Evolutionary conservation across 2,888 invertebrate species (phyloP).

Genomic region (Pherbina coryleti): DNA sequence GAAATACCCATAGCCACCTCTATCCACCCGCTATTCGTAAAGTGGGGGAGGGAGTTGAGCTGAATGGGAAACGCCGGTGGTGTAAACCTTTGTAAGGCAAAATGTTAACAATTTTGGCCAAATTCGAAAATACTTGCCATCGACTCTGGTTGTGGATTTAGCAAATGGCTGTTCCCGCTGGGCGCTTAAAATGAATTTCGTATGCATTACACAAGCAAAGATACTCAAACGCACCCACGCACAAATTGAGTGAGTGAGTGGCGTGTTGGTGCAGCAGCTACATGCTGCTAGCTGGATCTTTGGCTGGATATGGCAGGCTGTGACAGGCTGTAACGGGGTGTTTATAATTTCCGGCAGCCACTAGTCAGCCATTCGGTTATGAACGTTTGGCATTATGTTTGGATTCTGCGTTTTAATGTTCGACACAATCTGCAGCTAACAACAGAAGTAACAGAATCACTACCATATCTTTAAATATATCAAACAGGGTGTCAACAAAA

Average conservation of each 20-base stretch:
- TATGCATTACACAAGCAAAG: no score
- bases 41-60: background rate
- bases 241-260: no score
- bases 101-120: background rate
- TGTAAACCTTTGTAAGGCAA: background rate
- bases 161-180: no score
- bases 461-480: background rate
- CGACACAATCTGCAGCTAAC: constrained; percentile 13
- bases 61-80: background rate
- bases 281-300: no score
- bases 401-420: constrained; percentile 20
- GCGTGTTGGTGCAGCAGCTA: no score
- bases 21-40: background rate
- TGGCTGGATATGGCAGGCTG: no score
- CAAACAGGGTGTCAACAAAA: constrained; percentile 6
- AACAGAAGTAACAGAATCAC: background rate
- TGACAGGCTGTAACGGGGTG: no score
- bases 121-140: no score
- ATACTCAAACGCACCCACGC: no score
- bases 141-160: no score
- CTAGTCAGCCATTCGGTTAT: background rate
- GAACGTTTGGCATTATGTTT: background rate
- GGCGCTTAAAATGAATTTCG: no score
- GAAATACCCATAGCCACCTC: background rate
- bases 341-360: no score